Evolutionary conservation across 2,113 vertebrate genomes (phyloP), one percentile per base, ranked within the genome.

Genomic region (Sturnus vulgaris): DNA sequence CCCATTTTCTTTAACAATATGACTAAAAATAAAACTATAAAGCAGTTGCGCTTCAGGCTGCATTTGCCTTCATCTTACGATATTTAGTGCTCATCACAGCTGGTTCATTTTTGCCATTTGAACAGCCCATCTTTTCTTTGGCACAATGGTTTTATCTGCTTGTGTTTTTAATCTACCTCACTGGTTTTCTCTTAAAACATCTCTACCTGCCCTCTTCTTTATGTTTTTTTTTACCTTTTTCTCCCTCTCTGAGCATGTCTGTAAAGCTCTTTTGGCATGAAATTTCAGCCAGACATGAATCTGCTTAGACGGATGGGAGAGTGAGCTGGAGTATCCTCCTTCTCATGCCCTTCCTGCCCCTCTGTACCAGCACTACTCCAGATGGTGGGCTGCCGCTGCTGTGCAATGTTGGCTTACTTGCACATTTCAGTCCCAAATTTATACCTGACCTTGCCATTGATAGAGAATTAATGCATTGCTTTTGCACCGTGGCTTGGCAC

Each of bases 1-100:
- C 47, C 52, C 42, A 13, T 86, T 71, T 91, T 78, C 73, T 85
- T 61, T 61, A 57, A 92, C 84, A 82, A 7, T 72, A 7, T 42
- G 59, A 28, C 75, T 95, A 55, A 95, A 92, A 90, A 86, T 77
- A 69, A 89, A 87, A 55, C 37, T 13, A 24, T 80, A n/a, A 82
- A 93, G 35, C 60, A 86, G n/a, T 69, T 90, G 46, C 70, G 61
- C 90, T 94, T 92, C 10, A 68, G 50, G 57, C 70, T 85, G 49
- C 44, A 1, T 82, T 87, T 88, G 22, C 53, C 65, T 91, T 89
- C 56, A 47, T 82, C 89, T 61, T 3, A 1, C 64, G 57, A 20
- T 44, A 53, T 3, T 69, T 71, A 9, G 19, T 37, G 27, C 37
- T 72, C 25, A 9, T 85, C 25, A 4, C 49, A 75, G 70, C 83